Conservation (phyloP, 2,113 vertebrate genomes). For the Terrapene triunguis region DNA sequence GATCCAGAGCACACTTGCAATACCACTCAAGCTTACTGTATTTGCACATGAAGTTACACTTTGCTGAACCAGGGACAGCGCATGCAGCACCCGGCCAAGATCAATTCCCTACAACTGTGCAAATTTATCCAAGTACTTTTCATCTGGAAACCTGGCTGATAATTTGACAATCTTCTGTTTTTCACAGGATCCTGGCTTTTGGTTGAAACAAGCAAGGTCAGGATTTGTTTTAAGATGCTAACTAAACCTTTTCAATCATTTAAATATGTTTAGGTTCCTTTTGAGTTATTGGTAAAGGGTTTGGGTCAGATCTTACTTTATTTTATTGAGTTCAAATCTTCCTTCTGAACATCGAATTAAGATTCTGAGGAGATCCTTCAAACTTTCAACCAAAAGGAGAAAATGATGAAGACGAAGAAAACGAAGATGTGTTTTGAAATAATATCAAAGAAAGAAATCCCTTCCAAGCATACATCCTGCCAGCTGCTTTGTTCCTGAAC, state of each 20-base stretch:
- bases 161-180: neutral
- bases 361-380: neutral
- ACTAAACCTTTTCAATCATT: neutral
- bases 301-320: neutral
- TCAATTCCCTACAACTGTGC: neutral
- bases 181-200: neutral
- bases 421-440: neutral
- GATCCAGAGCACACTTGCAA: neutral
- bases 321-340: neutral
- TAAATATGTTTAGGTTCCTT: rapidly evolving
- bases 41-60: neutral
- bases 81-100: neutral
- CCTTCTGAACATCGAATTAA: rapidly evolving
- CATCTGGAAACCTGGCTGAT: neutral
- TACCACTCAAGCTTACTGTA: neutral
- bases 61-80: neutral
- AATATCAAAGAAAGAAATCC: neutral
- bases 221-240: neutral
- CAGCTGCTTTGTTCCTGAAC: constrained; percentile 29
- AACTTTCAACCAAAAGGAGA: neutral
- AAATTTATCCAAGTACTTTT: neutral
- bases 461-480: neutral
- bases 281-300: rapidly evolving
- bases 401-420: neutral
- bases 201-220: neutral